Percentiles rank a stretch among this genome's conserved stretches.
Evolutionary conservation across 2,888 invertebrate species (phyloP).

Genomic region (Mimachlamys varia): DNA sequence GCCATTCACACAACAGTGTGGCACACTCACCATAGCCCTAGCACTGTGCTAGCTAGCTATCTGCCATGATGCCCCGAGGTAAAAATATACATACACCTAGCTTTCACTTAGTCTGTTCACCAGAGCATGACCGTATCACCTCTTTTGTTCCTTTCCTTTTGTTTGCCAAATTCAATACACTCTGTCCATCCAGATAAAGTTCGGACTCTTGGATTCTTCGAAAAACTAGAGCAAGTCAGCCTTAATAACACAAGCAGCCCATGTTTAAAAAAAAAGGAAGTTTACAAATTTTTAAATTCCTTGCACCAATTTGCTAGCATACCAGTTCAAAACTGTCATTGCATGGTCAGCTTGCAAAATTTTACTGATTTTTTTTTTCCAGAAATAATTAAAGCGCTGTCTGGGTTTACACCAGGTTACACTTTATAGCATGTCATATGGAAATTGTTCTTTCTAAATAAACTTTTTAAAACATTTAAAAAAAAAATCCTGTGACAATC

Average conservation of each 20-base stretch:
- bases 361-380: not conserved
- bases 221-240: not conserved
- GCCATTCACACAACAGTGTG: not conserved
- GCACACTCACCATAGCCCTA: not conserved
- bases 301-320: not conserved
- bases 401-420: not conserved
- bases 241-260: not conserved
- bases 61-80: slow-evolving; percentile 34
- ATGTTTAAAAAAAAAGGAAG: not conserved
- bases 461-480: not conserved
- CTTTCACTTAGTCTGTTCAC: slow-evolving; percentile 25
- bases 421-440: not conserved
- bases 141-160: slow-evolving; percentile 26
- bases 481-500: not conserved
- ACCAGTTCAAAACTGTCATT: not conserved
- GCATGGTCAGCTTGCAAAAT: not conserved
- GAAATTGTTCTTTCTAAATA: not conserved
- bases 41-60: not conserved
- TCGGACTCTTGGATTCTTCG: not conserved
- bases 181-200: not conserved
- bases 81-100: slow-evolving; percentile 13
- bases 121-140: slow-evolving; percentile 13
- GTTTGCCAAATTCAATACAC: slow-evolving; percentile 14
- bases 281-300: not conserved
- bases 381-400: not conserved